Percentiles rank a stretch among this genome's conserved stretches.
These are phyloP conservation scores for Holacanthus passer DNA, from an alignment of 2,113 vertebrate genomes.

Conservation along the genomic window DNA sequence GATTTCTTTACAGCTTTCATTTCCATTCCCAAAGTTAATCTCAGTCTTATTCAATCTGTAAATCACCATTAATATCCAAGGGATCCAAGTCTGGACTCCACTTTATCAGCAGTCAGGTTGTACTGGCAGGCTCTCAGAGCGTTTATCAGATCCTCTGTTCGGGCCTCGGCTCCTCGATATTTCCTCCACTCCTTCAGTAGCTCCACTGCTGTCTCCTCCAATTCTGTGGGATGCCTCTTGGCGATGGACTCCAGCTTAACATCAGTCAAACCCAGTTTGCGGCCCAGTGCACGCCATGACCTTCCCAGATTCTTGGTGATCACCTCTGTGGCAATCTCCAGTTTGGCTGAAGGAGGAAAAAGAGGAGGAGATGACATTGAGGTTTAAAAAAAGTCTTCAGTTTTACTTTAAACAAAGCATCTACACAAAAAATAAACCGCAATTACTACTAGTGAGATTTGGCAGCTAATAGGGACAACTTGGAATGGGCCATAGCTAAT, in stretches of 20 bases:
- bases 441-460: too few species aligned
- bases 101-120: constrained; percentile 87
- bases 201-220: constrained; percentile 83
- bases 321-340: constrained; percentile 76
- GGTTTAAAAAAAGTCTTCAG: background rate
- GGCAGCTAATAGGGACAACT: too few species aligned
- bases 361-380: background rate
- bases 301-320: constrained; percentile 81
- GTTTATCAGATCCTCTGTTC: constrained; percentile 72
- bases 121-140: constrained; percentile 82
- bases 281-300: constrained; percentile 85
- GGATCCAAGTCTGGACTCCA: constrained; percentile 57
- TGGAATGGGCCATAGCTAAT: too few species aligned
- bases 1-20: background rate
- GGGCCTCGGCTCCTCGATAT: constrained; percentile 67
- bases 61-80: background rate
- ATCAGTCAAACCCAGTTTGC: constrained; percentile 83
- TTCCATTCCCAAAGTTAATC: background rate
- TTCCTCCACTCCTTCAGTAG: constrained; percentile 86
- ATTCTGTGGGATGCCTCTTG: constrained; percentile 59
- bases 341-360: constrained; percentile 77
- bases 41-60: background rate
- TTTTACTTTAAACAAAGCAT: too few species aligned
- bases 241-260: constrained; percentile 81
- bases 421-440: too few species aligned